A percentile compares a stretch with the other conserved stretches of the same genome.
phyloP scores from a whole-genome alignment of 2,113 vertebrate genomes.

The Aptenodytes patagonicus region DNA sequence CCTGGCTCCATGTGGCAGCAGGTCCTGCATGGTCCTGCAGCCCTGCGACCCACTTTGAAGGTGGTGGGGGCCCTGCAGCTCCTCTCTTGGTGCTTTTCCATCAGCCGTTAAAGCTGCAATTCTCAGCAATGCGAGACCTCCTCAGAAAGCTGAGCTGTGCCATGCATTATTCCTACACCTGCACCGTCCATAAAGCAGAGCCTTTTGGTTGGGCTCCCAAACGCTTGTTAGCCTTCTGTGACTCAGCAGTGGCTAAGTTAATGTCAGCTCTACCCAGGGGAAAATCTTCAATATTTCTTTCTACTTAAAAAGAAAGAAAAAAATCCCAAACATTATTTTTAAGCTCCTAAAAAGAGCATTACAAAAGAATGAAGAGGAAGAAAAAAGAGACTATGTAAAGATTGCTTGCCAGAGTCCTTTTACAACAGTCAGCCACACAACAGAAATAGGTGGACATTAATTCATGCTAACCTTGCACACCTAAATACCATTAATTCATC shows the following conservation, averaged over 20 bases:
- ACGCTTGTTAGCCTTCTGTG: conserved; percentile 27
- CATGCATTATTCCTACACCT: neutral
- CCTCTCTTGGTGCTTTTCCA: neutral
- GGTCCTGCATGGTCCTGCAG: fast-evolving
- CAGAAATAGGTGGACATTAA: conserved; percentile 68
- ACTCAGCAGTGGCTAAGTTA: conserved; percentile 53
- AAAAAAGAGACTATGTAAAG: conserved; percentile 5
- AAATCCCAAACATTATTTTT: conserved; percentile 20
- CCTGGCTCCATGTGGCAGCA: neutral
- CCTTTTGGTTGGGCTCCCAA: conserved; percentile 15
- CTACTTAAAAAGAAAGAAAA: conserved; percentile 36
- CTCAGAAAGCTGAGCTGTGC: neutral
- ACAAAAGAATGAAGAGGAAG: conserved; percentile 21
- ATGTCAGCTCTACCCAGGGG: conserved; percentile 40
- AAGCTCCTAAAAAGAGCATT: conserved; percentile 41
- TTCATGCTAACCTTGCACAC: conserved; percentile 71
- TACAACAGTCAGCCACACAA: conserved; percentile 42
- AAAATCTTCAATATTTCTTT: conserved; percentile 45
- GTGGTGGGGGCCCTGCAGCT: neutral
- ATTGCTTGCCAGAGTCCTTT: conserved; percentile 29
- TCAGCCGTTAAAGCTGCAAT: neutral
- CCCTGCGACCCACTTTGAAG: neutral
- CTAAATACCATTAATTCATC: conserved; percentile 78
- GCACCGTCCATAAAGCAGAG: neutral
- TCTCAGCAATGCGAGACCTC: neutral